phyloP scores from a whole-genome alignment of 2,113 vertebrate species.

The Albula glossodonta region DNA sequence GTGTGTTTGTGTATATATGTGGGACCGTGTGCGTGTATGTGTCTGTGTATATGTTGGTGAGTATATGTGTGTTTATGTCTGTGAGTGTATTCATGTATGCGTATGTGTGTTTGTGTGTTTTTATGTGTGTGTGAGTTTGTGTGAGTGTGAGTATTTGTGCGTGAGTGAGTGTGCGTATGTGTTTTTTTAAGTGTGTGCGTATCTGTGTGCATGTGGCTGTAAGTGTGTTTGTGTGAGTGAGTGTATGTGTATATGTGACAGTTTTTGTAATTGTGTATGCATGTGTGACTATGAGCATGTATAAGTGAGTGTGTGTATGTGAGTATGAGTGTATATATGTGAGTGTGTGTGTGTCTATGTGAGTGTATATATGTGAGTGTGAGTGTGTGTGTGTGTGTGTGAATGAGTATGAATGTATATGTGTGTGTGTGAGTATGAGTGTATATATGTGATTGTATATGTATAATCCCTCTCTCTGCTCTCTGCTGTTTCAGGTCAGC shows the following conservation, averaged over 20 bases:
- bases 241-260: not conserved
- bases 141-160: not conserved
- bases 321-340: not conserved
- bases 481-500: slow-evolving; percentile 73
- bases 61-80: not conserved
- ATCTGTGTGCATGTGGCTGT: not conserved
- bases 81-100: not conserved
- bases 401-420: not conserved
- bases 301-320: not conserved
- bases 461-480: slow-evolving; percentile 14
- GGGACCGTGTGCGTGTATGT: not conserved
- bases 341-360: not conserved
- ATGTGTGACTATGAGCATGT: not conserved
- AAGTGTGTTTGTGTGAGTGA: too few relatives aligned
- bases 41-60: not conserved
- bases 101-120: not conserved
- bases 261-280: not conserved
- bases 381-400: not conserved
- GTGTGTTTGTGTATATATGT: not conserved
- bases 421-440: not conserved
- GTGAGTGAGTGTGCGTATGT: not conserved
- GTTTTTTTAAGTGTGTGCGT: not conserved
- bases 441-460: not conserved
- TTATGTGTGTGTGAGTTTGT: too few relatives aligned
- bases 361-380: not conserved